Evolutionary conservation across 2,888 invertebrate species (phyloP).

Genomic region (Aporophyla nigra): DNA sequence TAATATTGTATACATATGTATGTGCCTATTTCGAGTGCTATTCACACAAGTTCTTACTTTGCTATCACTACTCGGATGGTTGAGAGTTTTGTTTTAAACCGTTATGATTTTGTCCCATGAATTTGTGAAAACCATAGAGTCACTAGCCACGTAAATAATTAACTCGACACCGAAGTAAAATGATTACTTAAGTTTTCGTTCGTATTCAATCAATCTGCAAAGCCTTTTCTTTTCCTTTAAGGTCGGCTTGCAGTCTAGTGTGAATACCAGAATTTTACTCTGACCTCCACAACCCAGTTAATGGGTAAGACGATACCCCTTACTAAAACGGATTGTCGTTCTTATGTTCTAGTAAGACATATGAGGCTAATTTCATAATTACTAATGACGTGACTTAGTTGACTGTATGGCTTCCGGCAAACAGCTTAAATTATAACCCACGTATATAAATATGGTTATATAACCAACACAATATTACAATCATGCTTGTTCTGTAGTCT

Average conservation of each 20-base stretch:
- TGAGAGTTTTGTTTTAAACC: slow-evolving; percentile 59
- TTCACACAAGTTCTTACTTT: slow-evolving; percentile 67
- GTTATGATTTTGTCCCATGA: slow-evolving; percentile 57
- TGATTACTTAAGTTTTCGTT: no score
- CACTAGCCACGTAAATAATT: neutral
- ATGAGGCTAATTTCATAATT: slow-evolving; percentile 10
- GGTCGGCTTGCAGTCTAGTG: neutral
- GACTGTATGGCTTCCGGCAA: slow-evolving; percentile 60
- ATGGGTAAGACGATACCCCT: no score
- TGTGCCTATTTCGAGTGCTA: slow-evolving; percentile 65
- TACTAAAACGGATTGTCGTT: neutral
- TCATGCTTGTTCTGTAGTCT: slow-evolving; percentile 81
- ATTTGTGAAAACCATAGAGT: slow-evolving; percentile 38
- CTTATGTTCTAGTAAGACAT: neutral
- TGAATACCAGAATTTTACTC: neutral
- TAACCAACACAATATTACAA: slow-evolving; percentile 84
- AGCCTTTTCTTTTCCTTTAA: neutral
- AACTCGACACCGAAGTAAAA: neutral
- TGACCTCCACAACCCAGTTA: neutral
- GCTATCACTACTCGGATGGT: slow-evolving; percentile 69
- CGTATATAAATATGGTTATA: slow-evolving; percentile 76
- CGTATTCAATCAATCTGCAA: no score
- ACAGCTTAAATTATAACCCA: slow-evolving; percentile 65
- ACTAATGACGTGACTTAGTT: slow-evolving; percentile 14
- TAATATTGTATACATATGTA: slow-evolving; percentile 39